These are phyloP conservation scores for Amniataba percoides DNA, from an alignment of 2,797 vertebrate species.

Conservation along the genomic window DNA sequence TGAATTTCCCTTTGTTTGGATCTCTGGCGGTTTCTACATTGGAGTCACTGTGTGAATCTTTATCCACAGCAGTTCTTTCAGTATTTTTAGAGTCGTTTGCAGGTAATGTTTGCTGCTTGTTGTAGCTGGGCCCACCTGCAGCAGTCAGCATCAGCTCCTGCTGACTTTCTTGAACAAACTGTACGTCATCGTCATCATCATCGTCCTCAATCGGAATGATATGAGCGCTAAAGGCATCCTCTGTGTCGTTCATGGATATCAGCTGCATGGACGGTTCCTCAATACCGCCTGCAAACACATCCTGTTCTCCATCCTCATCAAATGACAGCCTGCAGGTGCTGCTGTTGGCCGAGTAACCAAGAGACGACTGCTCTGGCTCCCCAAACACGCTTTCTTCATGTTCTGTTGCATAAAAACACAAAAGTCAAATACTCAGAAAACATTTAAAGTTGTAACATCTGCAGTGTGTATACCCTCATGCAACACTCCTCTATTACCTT, in stretches of 20 bases:
- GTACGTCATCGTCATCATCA: slow-evolving; percentile 60
- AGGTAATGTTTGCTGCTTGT: slow-evolving; percentile 32
- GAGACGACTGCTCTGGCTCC: slow-evolving; percentile 37
- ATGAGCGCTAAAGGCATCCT: slow-evolving; percentile 59
- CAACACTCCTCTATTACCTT: slow-evolving; percentile 52
- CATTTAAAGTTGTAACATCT: background rate
- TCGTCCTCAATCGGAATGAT: slow-evolving; percentile 72
- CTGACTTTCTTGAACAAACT: slow-evolving; percentile 63
- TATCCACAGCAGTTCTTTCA: slow-evolving; percentile 3
- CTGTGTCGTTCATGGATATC: slow-evolving; percentile 44
- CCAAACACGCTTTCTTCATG: slow-evolving; percentile 25
- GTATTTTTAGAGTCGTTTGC: slow-evolving; percentile 28
- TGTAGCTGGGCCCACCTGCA: slow-evolving; percentile 2
- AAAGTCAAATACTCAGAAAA: slow-evolving; percentile 12
- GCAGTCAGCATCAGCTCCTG: slow-evolving; percentile 19
- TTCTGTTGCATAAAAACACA: slow-evolving; percentile 50
- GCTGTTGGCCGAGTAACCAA: slow-evolving; percentile 10
- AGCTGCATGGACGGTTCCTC: slow-evolving; percentile 51
- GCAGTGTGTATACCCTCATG: background rate
- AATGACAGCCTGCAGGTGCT: slow-evolving; percentile 48
- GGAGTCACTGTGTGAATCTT: slow-evolving; percentile 36
- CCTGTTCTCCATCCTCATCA: slow-evolving; percentile 37
- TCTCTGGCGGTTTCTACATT: slow-evolving; percentile 24
- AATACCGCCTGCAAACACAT: slow-evolving; percentile 23
- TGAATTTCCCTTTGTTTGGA: slow-evolving; percentile 49